Base-by-base conservation (phyloP, 2,113 vertebrate species). In the Cinclus mexicanus region DNA sequence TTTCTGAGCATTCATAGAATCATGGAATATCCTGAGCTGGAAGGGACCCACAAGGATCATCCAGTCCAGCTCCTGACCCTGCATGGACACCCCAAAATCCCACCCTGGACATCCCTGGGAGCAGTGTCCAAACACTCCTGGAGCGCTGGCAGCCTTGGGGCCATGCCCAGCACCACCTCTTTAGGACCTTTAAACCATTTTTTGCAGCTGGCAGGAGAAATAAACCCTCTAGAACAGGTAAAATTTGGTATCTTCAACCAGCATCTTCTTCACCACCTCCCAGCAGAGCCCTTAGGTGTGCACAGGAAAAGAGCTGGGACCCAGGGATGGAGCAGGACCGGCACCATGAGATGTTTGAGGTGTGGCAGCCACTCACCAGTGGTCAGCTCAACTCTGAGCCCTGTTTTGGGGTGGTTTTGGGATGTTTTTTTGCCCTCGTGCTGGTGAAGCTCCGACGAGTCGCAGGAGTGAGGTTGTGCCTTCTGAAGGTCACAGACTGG, bases 401-500 rank as follows among this genome's bases (percentile, higher is more conserved):
- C 13, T 3, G 4, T 3, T 11, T 59, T 69, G 79, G 13, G 10
- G 3, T 23, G 75, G 7, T 44, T 12, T 57, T 59, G 75, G 10
- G 10, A 4, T 22, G 67, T 8, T 24, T 41, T 75, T 24, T 24
- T 41, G 35, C 26, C 52, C 60, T 41, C 25, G 1, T 0, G 1
- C 47, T 65, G 39, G 17, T 26, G 31, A 49, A 52, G 8, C 39
- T 46, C 26, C 6, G 3, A 13, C 2, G 19, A 31, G 25, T 12
- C 11, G 12, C 57, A 91, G 75, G 55, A 1, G 5, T 26, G 39
- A 50, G 19, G 18, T 20, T 49, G 8, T 47, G 22, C 87, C 35
- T 75, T 71, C 74, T 83, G 83, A 94, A 97, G 91, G 95, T 95
- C 89, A 85, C 33, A 37, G 63, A 10, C 12, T 22, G 68, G 72